Base-by-base conservation (phyloP, 92 coral and sea anemone genomes). In the Meandrina meandrites region DNA sequence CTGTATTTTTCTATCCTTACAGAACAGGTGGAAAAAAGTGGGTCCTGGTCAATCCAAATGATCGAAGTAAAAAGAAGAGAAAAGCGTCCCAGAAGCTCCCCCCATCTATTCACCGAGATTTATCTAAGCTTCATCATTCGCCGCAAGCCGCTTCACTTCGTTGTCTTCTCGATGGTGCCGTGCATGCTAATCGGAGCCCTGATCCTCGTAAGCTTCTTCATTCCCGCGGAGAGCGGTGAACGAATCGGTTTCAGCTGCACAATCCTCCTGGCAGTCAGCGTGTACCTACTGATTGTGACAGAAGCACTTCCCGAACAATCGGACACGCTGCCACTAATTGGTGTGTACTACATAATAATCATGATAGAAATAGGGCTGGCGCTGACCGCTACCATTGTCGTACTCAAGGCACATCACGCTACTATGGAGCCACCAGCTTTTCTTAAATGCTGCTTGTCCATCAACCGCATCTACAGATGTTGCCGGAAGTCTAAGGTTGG, bases 181-280 rank as follows among this genome's bases (percentile, higher is more conserved):
- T 91, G 93, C 76, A 79, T 91, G 57, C 70, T 95, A n/a, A 86
- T 95, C 31, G 88, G 94, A 18, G 17, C 78, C 31, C 62, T 95
- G 64, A 88, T 93, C 37, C 79, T 95, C 50, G 81, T 92, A 12
- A 90, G 91, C 78, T 95, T 95, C 87, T 91, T 82, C 48, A 91
- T 95, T 18, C 98, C 98, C 11, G 93, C 93, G 15, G 96, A 95
- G 74, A 94, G 98, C 34, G 98, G 96, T 19, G 98, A 95, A 72
- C 78, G 96, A 67, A 90, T 95, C 71, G 96, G 98, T 4, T 88
- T 91, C 45, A 85, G 94, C 35, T 88, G 90, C 32, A 93, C 98
- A 2, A 84, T 94, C 50, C 86, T 95, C 27, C 88, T 95, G 3
- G 81, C 98, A 3, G 87, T 93, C 89, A 94, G 94, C 30, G 98